These are phyloP conservation scores for Polia nebulosa DNA, from an alignment of 2,888 invertebrate species.

Conservation along the genomic window DNA sequence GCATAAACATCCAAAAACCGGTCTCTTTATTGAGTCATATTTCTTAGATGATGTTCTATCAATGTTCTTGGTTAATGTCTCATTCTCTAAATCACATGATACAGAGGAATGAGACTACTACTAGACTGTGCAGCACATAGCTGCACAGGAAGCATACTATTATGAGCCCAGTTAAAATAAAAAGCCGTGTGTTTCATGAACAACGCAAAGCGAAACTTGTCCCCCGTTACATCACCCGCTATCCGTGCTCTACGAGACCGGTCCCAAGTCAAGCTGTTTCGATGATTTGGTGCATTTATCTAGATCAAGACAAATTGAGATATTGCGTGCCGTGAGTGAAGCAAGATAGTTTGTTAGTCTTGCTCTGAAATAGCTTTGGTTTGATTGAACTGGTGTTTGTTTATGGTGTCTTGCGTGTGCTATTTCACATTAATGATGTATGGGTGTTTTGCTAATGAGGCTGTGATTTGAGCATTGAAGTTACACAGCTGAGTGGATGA, in stretches of 20 bases:
- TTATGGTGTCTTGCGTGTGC: constrained; percentile 29
- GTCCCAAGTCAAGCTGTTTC: constrained; percentile 39
- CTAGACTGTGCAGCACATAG: too few relatives aligned
- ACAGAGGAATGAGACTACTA: too few relatives aligned
- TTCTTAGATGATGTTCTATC: too few relatives aligned
- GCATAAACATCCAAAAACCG: too few relatives aligned
- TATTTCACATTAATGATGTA: constrained; percentile 26
- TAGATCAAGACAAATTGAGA: constrained; percentile 68
- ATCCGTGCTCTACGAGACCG: constrained; percentile 18
- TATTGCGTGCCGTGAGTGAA: constrained; percentile 63
- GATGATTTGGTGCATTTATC: constrained; percentile 65
- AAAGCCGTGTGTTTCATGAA: not conserved
- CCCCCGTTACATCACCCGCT: constrained; percentile 1
- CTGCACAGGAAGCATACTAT: too few relatives aligned
- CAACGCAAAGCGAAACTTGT: not conserved
- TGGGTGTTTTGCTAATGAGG: constrained; percentile 30
- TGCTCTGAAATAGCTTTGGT: constrained; percentile 46
- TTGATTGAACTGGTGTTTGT: constrained; percentile 48
- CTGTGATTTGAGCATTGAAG: constrained; percentile 14
- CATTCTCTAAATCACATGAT: too few relatives aligned
- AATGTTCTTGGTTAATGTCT: too few relatives aligned
- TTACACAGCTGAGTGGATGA: not conserved
- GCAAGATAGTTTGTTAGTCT: constrained; percentile 56
- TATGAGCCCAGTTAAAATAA: not conserved
- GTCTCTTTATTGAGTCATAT: too few relatives aligned